Base-by-base conservation (phyloP, 2,113 vertebrate genomes). In the Lasiurus cinereus region DNA sequence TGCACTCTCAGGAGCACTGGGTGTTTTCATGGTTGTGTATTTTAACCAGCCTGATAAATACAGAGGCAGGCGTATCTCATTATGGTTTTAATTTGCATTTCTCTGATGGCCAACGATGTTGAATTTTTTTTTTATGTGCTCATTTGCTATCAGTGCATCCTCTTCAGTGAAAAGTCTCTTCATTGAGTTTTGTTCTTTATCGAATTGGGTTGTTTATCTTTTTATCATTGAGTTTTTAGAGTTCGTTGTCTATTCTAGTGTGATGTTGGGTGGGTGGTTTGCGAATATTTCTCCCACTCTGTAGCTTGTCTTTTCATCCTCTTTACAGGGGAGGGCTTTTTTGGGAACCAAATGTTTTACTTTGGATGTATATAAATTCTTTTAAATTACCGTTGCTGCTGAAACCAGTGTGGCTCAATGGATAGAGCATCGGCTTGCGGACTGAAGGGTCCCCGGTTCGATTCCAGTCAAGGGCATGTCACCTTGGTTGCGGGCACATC, bases 1-100 rank as follows among this genome's bases (percentile, higher is more conserved):
- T 39, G 5, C 3, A 52, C 19, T 21, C 12, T 50, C 13, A 24
- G 36, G 3, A 39, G 29, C 5, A 54, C 43, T 86, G 73, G 76
- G 13, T 88, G 0, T 22, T 83, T 29, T 31, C 48, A 18, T 6
- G 4, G 8, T 33, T 64, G 13, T 64, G 54, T 52, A 52, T 29
- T 36, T 59, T 31, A 46, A 48, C 13, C 50, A 89, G 54, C 74
- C 15, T 56, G 29, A 36, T 90, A 70, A 13, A n/a, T 27, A 76
- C 27, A 76, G 54, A 73, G 48, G 27, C 24, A 83, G 21, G n/a
- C 31, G 48, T 48, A 56, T 39, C 21, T 67, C 15, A 56, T 24
- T 70, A 31, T 88, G 70, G 8, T 59, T 72, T 88, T 77, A 72
- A 48, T 78, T 73, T 88, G 11, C 9, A 84, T 69, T 85, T 89